phyloP scores from a whole-genome alignment of 2,888 invertebrate genomes.

The Drosophila merina region DNA sequence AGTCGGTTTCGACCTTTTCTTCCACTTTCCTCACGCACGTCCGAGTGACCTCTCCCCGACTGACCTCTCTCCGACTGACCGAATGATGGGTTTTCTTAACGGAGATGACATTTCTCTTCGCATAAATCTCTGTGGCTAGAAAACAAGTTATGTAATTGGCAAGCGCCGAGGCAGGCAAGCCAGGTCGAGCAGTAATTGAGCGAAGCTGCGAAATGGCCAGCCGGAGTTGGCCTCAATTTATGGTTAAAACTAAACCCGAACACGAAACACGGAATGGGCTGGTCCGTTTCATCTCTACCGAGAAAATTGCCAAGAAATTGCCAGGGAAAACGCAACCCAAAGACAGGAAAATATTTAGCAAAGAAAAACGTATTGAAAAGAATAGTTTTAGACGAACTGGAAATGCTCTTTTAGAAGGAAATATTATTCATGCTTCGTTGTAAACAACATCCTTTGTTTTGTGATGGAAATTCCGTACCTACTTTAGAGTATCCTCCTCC shows the following conservation, averaged over 20 bases:
- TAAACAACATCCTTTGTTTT: background rate
- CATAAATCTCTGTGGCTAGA: constrained; percentile 36
- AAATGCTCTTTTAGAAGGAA: constrained; percentile 37
- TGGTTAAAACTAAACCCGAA: constrained; percentile 28
- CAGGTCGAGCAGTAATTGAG: constrained; percentile 29
- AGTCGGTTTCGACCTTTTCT: constrained; percentile 12
- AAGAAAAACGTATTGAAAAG: no score
- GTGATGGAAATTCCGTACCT: background rate
- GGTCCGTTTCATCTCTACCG: constrained; percentile 35
- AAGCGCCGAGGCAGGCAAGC: no score
- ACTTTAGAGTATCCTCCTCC: constrained; percentile 13
- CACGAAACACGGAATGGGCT: constrained; percentile 40
- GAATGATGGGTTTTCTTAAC: constrained; percentile 9
- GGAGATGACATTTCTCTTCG: constrained; percentile 54
- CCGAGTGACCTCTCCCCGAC: constrained; percentile 23
- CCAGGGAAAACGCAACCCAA: constrained; percentile 51
- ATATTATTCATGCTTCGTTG: background rate
- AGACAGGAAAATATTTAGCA: constrained; percentile 27
- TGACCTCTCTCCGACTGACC: background rate
- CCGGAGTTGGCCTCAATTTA: constrained; percentile 41
- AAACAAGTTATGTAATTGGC: constrained; percentile 68
- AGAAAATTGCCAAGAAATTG: constrained; percentile 51
- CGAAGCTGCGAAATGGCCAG: constrained; percentile 25
- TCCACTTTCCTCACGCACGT: constrained; percentile 30
- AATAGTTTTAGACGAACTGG: constrained; percentile 21